Evolutionary conservation across 2,113 vertebrate species (phyloP).

Genomic region (Amphiprion percula): DNA sequence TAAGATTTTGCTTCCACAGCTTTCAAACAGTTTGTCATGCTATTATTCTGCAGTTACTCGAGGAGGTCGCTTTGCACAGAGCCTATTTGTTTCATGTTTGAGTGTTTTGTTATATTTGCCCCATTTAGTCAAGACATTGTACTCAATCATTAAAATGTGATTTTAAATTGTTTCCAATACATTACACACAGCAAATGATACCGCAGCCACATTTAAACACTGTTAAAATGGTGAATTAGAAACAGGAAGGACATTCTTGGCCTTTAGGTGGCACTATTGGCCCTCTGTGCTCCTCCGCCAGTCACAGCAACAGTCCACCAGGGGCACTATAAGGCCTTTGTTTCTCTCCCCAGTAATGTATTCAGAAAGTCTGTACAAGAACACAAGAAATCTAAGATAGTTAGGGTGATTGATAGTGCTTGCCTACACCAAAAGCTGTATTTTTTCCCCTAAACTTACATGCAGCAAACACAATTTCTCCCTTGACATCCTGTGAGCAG

Average conservation of each 20-base stretch:
- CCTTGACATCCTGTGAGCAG: slow-evolving; percentile 50
- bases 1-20: slow-evolving; percentile 10
- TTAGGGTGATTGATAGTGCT: slow-evolving; percentile 44
- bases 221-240: slow-evolving; percentile 23
- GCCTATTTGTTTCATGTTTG: slow-evolving; percentile 33
- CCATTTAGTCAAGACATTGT: slow-evolving; percentile 56
- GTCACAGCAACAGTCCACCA: slow-evolving; percentile 38
- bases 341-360: slow-evolving; percentile 14
- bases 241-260: not conserved
- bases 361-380: slow-evolving; percentile 33
- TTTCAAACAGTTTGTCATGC: slow-evolving; percentile 13
- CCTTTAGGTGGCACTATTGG: slow-evolving; percentile 77
- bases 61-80: slow-evolving; percentile 18
- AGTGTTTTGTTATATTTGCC: slow-evolving; percentile 59
- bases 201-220: slow-evolving; percentile 47
- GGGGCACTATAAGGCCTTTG: slow-evolving; percentile 40
- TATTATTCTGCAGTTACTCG: slow-evolving; percentile 11
- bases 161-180: slow-evolving; percentile 67
- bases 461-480: slow-evolving; percentile 48
- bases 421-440: not conserved
- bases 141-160: slow-evolving; percentile 67
- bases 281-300: slow-evolving; percentile 11
- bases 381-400: slow-evolving; percentile 27
- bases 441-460: slow-evolving; percentile 51
- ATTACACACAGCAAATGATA: slow-evolving; percentile 71